Percentiles rank a stretch among this genome's conserved stretches.
Evolutionary conservation across 2,888 invertebrate species (phyloP).

Genomic region (Caenorhabditis zanzibari): DNA sequence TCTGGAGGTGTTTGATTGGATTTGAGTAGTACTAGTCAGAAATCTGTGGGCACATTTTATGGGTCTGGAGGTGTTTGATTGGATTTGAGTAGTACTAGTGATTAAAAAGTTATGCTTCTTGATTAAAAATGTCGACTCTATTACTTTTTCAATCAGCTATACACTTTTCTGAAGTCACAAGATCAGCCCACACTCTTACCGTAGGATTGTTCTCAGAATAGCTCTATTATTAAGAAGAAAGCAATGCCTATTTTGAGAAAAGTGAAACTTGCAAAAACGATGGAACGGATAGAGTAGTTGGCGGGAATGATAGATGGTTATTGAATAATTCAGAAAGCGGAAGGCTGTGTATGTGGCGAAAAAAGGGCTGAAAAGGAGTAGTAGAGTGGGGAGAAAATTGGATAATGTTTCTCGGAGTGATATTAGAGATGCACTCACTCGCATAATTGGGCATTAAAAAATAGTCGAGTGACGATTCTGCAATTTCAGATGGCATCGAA

Average conservation of each 20-base stretch:
- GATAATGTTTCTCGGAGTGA: constrained; percentile 52
- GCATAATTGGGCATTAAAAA: constrained; percentile 49
- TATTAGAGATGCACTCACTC: constrained; percentile 56
- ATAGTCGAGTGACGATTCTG: constrained; percentile 39
- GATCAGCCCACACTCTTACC: neutral
- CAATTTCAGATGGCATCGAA: constrained; percentile 48
- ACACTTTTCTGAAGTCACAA: too few relatives aligned
- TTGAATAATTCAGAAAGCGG: constrained; percentile 34
- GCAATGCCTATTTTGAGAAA: neutral
- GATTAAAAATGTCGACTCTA: neutral
- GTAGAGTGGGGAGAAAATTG: constrained; percentile 34
- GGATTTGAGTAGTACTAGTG: neutral
- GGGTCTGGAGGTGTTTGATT: neutral
- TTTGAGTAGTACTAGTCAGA: neutral
- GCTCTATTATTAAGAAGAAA: neutral
- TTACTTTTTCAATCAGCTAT: too few relatives aligned
- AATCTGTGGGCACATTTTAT: too few relatives aligned
- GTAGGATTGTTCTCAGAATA: neutral
- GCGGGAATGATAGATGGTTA: constrained; percentile 27
- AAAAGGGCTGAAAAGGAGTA: constrained; percentile 24
- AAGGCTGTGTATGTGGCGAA: constrained; percentile 19
- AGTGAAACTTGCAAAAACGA: constrained; percentile 24
- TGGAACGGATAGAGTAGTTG: constrained; percentile 26
- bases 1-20: neutral
- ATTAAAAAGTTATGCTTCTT: neutral